Evolutionary conservation across 2,113 vertebrate species (phyloP).

Genomic region (Gavialis gangeticus): DNA sequence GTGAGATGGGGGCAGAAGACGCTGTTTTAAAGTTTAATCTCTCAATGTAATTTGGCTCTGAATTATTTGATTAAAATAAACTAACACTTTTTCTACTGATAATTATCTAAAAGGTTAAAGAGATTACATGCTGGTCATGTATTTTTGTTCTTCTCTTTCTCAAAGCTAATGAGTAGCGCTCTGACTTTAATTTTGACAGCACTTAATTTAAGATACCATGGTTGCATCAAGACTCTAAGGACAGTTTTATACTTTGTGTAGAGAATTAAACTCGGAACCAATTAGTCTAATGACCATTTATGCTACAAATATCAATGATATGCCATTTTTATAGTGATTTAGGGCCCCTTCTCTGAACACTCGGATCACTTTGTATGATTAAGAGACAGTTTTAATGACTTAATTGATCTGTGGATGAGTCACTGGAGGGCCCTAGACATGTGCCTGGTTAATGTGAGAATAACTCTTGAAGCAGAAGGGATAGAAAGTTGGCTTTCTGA

Average conservation of each 20-base stretch:
- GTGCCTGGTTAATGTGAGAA: background rate
- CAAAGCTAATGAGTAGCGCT: background rate
- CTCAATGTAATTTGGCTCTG: background rate
- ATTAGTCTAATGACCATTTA: background rate
- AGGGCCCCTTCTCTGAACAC: background rate
- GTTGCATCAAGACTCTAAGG: background rate
- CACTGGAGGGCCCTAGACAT: background rate
- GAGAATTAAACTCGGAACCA: background rate
- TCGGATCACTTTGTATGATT: background rate
- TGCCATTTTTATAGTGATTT: background rate
- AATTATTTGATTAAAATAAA: background rate
- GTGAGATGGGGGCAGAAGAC: background rate
- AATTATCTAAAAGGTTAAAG: background rate
- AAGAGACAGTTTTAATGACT: background rate
- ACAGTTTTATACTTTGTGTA: background rate
- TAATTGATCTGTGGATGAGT: background rate
- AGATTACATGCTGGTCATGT: background rate
- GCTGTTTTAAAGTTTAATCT: background rate
- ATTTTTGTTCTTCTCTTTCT: background rate
- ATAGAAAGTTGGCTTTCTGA: background rate
- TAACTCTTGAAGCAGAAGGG: background rate
- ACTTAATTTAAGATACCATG: background rate
- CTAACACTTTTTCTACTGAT: background rate
- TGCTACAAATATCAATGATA: background rate
- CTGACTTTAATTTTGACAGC: background rate